Evolutionary conservation across 2,797 vertebrate species (phyloP), one percentile per base, ranked within the genome.

Genomic region (Melanotaenia trifasciata): DNA sequence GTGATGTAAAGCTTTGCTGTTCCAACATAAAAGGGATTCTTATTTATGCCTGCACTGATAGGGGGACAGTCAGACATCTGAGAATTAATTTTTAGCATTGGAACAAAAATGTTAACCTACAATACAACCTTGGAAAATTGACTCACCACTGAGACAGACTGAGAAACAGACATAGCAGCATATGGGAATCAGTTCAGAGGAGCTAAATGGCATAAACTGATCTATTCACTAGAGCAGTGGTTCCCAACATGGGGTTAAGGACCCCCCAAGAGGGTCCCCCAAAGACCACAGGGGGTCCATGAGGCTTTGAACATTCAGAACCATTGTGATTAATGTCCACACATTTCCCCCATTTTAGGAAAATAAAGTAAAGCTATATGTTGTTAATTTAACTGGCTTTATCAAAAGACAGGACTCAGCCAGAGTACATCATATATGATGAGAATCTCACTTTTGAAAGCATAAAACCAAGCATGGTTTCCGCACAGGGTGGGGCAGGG

Each of bases 101-200:
- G 36, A 14, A 43, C 16, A 35, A 58, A 67, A 58, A 58, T 9
- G n/a, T 43, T 9, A 36, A 51, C 10, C 20, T 9, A 24, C 9
- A 4, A 0, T 5, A 51, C 36, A 73, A 68, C 35, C 59, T 65
- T 59, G 22, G 24, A 13, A 81, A 82, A 72, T 56, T 45, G 22
- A 28, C n/a, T 53, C 60, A 33, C 64, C 70, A 57, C 45, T 51
- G 1, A 2, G 45, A 11, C 64, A 47, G 38, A 18, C 30, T 61
- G 60, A 65, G 47, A 43, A 58, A 81, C 59, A 66, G 43, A 71
- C 73, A 78, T 75, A 69, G 67, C 35, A 7, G 8, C 30, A 59
- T 9, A 16, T 57, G 62, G 40, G 36, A 64, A 53, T 51, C 18
- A 38, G 54, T 47, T 67, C 40, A 65, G 8, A 56, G 11, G 38